Base-by-base conservation (phyloP, 1,140 invertebrate genomes). In the Druon quercuslanigerum region DNA sequence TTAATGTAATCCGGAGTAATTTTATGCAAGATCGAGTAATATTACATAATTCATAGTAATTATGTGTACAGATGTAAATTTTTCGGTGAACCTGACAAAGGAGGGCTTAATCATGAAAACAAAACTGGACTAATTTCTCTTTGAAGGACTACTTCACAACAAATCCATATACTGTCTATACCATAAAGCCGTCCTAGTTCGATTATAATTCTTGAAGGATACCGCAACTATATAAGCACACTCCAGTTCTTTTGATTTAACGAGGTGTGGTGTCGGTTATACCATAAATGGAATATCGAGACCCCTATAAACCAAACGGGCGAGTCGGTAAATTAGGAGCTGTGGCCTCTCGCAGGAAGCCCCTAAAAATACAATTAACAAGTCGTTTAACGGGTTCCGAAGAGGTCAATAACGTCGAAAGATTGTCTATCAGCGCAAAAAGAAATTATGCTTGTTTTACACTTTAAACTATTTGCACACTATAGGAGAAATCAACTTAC, bases 211-310 rank as follows among this genome's bases (percentile, higher is more conserved):
- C 83, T 86, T 84, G 57, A 71, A 52, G 82, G 79, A 82, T 75
- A 52, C 56, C 75, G 50, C 75, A 80, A 79, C 74, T 71, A 40
- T 82, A 86, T 83, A 85, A 85, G 82, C 82, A 82, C 84, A 86
- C 82, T 83, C 77, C 79, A 73, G 80, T 54, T 84, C 82, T 75
- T 87, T 82, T 85, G 87, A 88, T 89, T 89, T 89, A 88, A 89
- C 86, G 88, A 89, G 88, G 87, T 87, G 84, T 88, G 87, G 87
- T 88, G 87, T 89, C 86, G 86, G 87, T 87, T 87, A 87, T 88
- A 81, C 83, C 84, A 85, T 87, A 85, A 87, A 86, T 84, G 84
- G 82, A 78, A 87, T 80, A 87, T 89, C 83, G 83, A 77, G 82
- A 71, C 79, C 80, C 83, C 87, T 88, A 88, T 89, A 88, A 89